Evolutionary conservation across 2,113 vertebrate genomes (phyloP).

Genomic region (Aegypius monachus): DNA sequence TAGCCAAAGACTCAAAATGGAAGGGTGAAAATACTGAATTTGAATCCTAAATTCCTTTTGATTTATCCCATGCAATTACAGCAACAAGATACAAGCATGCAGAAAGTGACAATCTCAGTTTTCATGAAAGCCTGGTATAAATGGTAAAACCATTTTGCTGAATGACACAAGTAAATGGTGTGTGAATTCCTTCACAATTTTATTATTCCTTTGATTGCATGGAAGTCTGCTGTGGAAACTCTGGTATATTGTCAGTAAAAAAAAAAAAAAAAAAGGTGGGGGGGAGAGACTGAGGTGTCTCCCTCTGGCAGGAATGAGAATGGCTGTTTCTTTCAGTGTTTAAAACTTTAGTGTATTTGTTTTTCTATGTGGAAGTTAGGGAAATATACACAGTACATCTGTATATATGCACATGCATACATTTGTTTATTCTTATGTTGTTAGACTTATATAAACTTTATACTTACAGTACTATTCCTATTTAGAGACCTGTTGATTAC

Average conservation of each 20-base stretch:
- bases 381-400: not conserved
- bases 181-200: not conserved
- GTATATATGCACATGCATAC: not conserved
- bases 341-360: not conserved
- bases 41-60: not conserved
- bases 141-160: not conserved
- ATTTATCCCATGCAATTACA: not conserved
- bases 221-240: not conserved
- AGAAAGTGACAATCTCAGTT: not conserved
- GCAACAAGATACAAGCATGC: not conserved
- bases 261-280: fast-evolving
- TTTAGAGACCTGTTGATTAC: not conserved
- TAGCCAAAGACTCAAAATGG: not conserved
- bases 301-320: not conserved
- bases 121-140: not conserved
- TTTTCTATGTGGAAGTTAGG: not conserved
- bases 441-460: not conserved
- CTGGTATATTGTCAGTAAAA: not conserved
- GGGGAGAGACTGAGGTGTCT: not conserved
- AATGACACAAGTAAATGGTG: not conserved
- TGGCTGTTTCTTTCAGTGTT: not conserved
- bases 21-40: not conserved
- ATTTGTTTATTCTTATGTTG: not conserved
- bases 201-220: not conserved
- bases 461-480: not conserved